Base-by-base conservation (phyloP, 2,888 invertebrate species). In the Harpalus rubripes region DNA sequence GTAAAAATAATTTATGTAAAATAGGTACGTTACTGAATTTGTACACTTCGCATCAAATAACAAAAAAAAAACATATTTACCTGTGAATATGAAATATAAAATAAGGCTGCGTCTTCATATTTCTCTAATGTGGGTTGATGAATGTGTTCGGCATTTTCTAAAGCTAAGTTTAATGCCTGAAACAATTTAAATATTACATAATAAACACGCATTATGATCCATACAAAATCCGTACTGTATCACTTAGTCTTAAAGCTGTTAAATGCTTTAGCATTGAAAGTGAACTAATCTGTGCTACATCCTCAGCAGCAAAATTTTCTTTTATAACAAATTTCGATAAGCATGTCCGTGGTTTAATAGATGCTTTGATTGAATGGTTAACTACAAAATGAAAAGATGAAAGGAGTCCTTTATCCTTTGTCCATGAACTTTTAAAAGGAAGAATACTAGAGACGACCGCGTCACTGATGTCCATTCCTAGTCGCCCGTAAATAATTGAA, bases 21-120 rank as follows among this genome's bases (percentile, higher is more conserved):
- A n/a, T n/a, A n/a, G n/a, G n/a, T n/a, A n/a, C n/a, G n/a, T n/a
- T n/a, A n/a, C n/a, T n/a, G n/a, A n/a, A n/a, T n/a, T n/a, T n/a
- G n/a, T n/a, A n/a, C n/a, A n/a, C n/a, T n/a, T n/a, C n/a, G n/a
- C n/a, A n/a, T n/a, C n/a, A n/a, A 22, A 22, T 22, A 22, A 22
- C 22, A 22, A 22, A 22, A 22, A 32, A 32, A 32, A 32, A 4
- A 2, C 22, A 22, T 26, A 22, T 44, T 58, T 89, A 92, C 92
- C 90, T 94, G 94, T 10, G 93, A 92, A 87, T 92, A 93, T 0
- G 93, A 89, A 10, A 94, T 87, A 88, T 93, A 94, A 89, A 93
- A 94, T 84, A 93, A 89, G 72, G 92, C 92, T 39, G 92, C 90
- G 82, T 92, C 91, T 87, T 92, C 92, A 78, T 90, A 91, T 61